A percentile compares a stretch with the other conserved stretches of the same genome.
Evolutionary conservation across 64 coral and sea anemone species (phyloP).

Genomic region (Porites lutea): DNA sequence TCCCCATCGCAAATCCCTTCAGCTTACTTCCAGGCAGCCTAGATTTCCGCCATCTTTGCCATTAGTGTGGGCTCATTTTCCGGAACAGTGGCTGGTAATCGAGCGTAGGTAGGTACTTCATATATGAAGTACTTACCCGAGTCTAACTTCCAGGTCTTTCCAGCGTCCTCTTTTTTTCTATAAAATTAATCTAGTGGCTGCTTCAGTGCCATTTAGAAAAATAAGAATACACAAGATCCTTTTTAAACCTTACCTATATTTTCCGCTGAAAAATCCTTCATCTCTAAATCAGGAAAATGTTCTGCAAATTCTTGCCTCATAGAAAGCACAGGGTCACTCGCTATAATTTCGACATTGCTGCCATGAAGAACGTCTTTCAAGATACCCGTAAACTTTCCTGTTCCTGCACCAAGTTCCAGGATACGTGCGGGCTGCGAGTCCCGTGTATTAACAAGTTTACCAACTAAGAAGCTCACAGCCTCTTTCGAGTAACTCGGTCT

Average conservation of each 20-base stretch:
- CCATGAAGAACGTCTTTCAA: slow-evolving; percentile 24
- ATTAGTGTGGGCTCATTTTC: too few species aligned
- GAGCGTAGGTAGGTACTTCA: too few species aligned
- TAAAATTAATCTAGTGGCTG: too few species aligned
- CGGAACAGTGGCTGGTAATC: too few species aligned
- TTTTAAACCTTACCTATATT: slow-evolving; percentile 26
- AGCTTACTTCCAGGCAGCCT: too few species aligned
- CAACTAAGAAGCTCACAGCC: background rate
- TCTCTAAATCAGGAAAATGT: background rate
- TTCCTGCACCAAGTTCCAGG: slow-evolving; percentile 49
- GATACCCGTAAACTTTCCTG: slow-evolving; percentile 38
- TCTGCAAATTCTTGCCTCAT: slow-evolving; percentile 23
- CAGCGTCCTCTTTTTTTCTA: too few species aligned
- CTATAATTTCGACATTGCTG: slow-evolving; percentile 26
- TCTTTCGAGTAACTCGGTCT: slow-evolving; percentile 19
- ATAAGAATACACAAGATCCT: background rate
- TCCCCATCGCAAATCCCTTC: too few species aligned
- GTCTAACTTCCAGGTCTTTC: too few species aligned
- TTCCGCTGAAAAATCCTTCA: slow-evolving; percentile 34
- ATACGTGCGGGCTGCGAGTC: background rate
- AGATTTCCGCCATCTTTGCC: too few species aligned
- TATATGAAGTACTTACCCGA: too few species aligned
- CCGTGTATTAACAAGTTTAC: background rate
- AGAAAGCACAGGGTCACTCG: slow-evolving; percentile 31
- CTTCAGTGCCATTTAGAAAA: too few species aligned